These are phyloP conservation scores for Oryzias woworae DNA, from an alignment of 2,113 vertebrate species.

Conservation along the genomic window DNA sequence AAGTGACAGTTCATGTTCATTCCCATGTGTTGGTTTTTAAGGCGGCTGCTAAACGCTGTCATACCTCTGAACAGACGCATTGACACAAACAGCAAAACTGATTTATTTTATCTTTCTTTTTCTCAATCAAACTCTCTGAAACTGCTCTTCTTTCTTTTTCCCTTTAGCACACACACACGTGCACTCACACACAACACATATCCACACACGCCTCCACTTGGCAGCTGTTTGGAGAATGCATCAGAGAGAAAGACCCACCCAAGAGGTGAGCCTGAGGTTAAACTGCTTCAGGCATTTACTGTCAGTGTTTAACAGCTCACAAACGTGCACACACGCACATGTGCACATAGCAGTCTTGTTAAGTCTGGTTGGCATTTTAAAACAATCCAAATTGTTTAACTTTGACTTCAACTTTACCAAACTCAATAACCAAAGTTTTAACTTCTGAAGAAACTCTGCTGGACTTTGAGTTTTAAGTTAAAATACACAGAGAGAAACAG, in stretches of 20 bases:
- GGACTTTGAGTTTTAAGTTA: conserved; percentile 19
- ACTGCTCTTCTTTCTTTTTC: conserved; percentile 1
- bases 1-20: no score
- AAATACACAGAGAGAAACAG: conserved; percentile 20
- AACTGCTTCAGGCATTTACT: conserved; percentile 51
- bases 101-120: conserved; percentile 34
- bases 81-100: conserved; percentile 32
- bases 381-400: conserved; percentile 19
- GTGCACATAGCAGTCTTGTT: conserved; percentile 13
- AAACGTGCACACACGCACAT: neutral
- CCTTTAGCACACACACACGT: conserved; percentile 1
- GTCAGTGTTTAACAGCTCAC: conserved; percentile 37
- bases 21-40: conserved; percentile 21
- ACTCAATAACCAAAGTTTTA: conserved; percentile 7
- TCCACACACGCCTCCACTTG: conserved; percentile 22
- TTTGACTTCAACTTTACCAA: conserved; percentile 16
- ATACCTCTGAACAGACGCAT: conserved; percentile 54
- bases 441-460: conserved; percentile 4
- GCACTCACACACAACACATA: conserved; percentile 12
- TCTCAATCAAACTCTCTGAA: conserved; percentile 22
- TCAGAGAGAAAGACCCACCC: conserved; percentile 55
- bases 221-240: conserved; percentile 62
- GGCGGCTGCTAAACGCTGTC: conserved; percentile 50
- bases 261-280: conserved; percentile 73
- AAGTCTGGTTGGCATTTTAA: conserved; percentile 12